Evolutionary conservation across 2,797 vertebrate species (phyloP), one percentile per base, ranked within the genome.

Genomic region (Anabas testudineus): DNA sequence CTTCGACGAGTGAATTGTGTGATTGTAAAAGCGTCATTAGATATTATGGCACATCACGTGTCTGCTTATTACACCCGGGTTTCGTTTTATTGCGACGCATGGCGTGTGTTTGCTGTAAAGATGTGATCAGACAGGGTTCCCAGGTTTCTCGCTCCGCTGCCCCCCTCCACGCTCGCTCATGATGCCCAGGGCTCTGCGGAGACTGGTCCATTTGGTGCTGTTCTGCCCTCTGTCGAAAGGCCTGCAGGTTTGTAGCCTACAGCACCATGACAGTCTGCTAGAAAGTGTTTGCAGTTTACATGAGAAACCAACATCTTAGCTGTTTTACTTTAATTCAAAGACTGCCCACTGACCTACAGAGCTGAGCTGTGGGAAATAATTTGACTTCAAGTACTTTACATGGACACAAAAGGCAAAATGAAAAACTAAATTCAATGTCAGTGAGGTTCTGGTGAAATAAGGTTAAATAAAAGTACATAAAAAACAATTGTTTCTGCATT

Each of bases 171-270:
- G 79, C 78, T 45, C 77, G 67, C 76, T 85, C 84, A 93, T 77
- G 76, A 95, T 95, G 94, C 94, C 96, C 93, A 92, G 96, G 90
- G 88, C 94, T 90, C 59, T 97, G 84, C 91, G 97, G 90, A 95
- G 95, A 73, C 91, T 97, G 81, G 88, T 95, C 86, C 96, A 96
- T 86, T 74, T 96, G 93, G 94, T 95, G 91, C 94, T 97, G 21
- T 95, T 97, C 90, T 97, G 96, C 85, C 96, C 96, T 32, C 81
- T 95, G 64, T 94, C 96, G 59, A 96, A 95, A 85, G 96, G 96
- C 54, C 88, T 97, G 89, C 96, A 98, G 96, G 97, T 99, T 93
- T 2, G 48, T 10, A n/a, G n/a, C n/a, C n/a, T n/a, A 6, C 24
- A 7, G 24, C 45, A 30, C 19, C 21, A 37, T 67, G 68, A 7